phyloP scores from a whole-genome alignment of 2,797 vertebrate genomes.

The Peromyscus melanophrys region DNA sequence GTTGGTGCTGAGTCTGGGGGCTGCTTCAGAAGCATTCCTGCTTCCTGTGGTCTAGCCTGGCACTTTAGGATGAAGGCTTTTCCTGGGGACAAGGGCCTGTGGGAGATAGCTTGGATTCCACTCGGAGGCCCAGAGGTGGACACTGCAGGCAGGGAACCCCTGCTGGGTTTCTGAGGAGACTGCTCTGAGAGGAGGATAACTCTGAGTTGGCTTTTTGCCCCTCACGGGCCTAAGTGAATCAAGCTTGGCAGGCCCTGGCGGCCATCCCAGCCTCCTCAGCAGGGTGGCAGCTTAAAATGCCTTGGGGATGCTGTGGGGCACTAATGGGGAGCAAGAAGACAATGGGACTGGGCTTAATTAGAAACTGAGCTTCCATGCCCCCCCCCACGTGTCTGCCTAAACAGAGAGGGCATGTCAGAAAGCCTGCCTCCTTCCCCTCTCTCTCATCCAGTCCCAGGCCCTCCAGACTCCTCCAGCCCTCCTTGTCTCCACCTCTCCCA shows the following conservation, averaged over 20 bases:
- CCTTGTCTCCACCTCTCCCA: neutral
- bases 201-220: constrained; percentile 66
- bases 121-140: constrained; percentile 1
- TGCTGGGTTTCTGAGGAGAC: constrained; percentile 48
- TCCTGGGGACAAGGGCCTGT: neutral
- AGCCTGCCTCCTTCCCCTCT: constrained; percentile 36
- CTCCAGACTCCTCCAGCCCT: neutral
- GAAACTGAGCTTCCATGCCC: constrained; percentile 66
- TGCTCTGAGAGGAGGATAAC: neutral
- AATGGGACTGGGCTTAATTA: constrained; percentile 78
- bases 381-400: neutral
- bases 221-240: constrained; percentile 69
- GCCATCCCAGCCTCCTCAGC: constrained; percentile 73
- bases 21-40: neutral
- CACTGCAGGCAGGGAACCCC: neutral
- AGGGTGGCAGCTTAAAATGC: constrained; percentile 81
- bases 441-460: neutral
- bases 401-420: neutral
- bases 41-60: neutral
- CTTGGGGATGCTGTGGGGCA: constrained; percentile 67
- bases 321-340: constrained; percentile 76
- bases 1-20: constrained; percentile 67
- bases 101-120: constrained; percentile 8
- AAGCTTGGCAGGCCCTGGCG: constrained; percentile 78
- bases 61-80: neutral